Base-by-base conservation (phyloP, 2,113 vertebrate genomes). In the Chaenogobius annularis region DNA sequence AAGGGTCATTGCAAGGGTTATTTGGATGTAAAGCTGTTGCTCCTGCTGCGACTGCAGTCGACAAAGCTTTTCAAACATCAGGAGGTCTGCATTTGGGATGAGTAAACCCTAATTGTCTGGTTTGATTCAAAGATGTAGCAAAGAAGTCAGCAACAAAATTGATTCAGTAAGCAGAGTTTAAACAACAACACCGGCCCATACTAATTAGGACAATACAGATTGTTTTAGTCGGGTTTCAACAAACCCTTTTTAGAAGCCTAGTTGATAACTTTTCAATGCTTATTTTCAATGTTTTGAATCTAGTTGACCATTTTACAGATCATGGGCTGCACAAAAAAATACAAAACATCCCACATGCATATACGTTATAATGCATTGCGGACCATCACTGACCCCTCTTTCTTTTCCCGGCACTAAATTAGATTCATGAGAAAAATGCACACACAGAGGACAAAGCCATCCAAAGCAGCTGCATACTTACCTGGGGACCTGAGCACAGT, bases 41-140 rank as follows among this genome's bases (percentile, higher is more conserved):
- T 78, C 85, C 77, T 80, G 83, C 84, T 89, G 87, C 69, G 71
- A 73, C 55, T 85, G 70, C 62, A 78, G 82, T 77, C 72, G 82
- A 73, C 73, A 81, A 76, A 78, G 65, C 65, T 75, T 67, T 75
- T 82, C 70, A 83, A 85, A 80, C 88, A 87, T 85, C 70, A 77
- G 83, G 80, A 79, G 84, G 75, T 74, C 72, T 67, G 58, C 68
- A 59, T 73, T 63, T 74, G 54, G 67, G 69, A 62, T 62, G 50
- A 75, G 59, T 13, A 58, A 79, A 81, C 75, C 68, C 22, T 56
- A 10, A 35, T 46, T 77, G 56, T 67, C 79, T 82, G 66, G 55
- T 75, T 72, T 70, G 68, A 65, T 74, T 54, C 6, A 66, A 69
- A 73, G 14, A 35, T 55, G n/a, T 10, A n/a, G 10, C 19, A 46